Percentiles rank a stretch among this genome's conserved stretches.
Evolutionary conservation across 1,140 invertebrate species (phyloP).

Genomic region (Drosophila persimilis): DNA sequence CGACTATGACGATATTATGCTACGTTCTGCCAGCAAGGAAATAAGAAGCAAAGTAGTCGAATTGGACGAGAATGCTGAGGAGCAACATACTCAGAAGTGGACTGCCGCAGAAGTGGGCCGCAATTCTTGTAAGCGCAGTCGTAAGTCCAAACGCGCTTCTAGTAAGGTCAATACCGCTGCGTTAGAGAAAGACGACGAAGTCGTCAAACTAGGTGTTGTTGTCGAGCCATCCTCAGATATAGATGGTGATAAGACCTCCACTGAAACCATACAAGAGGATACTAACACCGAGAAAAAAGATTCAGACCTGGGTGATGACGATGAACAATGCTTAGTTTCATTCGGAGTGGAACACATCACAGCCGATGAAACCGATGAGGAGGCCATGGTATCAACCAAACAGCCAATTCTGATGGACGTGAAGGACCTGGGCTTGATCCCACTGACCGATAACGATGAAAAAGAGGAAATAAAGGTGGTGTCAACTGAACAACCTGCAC

Average conservation of each 20-base stretch:
- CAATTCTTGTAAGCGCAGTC: slow-evolving; percentile 47
- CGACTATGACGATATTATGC: slow-evolving; percentile 72
- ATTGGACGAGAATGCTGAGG: slow-evolving; percentile 5
- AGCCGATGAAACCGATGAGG: neutral
- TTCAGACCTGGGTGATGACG: neutral
- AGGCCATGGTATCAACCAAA: neutral
- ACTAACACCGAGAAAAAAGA: neutral
- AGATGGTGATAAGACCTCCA: no score
- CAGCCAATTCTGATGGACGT: slow-evolving; percentile 16
- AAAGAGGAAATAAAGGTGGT: neutral
- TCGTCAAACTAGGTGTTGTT: neutral
- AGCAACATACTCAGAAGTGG: slow-evolving; percentile 41
- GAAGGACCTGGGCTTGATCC: slow-evolving; percentile 43
- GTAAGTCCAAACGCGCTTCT: slow-evolving; percentile 34
- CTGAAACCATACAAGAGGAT: neutral
- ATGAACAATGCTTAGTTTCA: no score
- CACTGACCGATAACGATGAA: slow-evolving; percentile 11
- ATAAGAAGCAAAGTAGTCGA: neutral
- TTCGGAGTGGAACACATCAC: no score
- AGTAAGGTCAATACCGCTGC: slow-evolving; percentile 2
- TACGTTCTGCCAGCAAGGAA: slow-evolving; percentile 48
- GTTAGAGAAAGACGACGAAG: neutral
- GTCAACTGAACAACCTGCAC: neutral
- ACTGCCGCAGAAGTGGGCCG: slow-evolving; percentile 52
- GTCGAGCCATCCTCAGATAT: neutral